phyloP scores from a whole-genome alignment of 2,888 invertebrate genomes.

The Hyposoter didymator region DNA sequence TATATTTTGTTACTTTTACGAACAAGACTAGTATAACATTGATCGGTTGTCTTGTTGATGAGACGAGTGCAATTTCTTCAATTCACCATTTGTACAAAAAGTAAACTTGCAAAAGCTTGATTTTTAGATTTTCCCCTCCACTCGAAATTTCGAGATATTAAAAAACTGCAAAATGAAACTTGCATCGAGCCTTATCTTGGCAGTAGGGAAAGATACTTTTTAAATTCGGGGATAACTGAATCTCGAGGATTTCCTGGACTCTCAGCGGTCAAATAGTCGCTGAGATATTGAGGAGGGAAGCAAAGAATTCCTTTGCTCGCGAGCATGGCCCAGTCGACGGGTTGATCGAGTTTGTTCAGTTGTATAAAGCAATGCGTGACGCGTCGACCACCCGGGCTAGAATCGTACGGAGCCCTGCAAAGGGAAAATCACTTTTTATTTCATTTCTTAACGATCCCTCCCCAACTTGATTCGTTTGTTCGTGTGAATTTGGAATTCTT shows the following conservation, averaged over 20 bases:
- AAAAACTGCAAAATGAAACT: too few relatives aligned
- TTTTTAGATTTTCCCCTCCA: neutral
- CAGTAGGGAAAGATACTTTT: slow-evolving; percentile 80
- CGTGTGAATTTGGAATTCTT: slow-evolving; percentile 74
- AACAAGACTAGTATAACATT: slow-evolving; percentile 28
- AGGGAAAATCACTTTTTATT: neutral
- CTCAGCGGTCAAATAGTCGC: slow-evolving; percentile 85
- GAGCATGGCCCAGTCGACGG: slow-evolving; percentile 86
- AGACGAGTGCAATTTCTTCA: neutral
- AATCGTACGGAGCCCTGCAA: slow-evolving; percentile 81
- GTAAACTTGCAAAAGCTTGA: neutral
- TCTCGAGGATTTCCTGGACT: slow-evolving; percentile 77
- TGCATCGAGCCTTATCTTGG: slow-evolving; percentile 72
- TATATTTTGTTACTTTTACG: slow-evolving; percentile 34
- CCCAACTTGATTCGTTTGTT: neutral
- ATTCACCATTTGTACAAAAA: slow-evolving; percentile 15
- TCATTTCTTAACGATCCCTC: neutral
- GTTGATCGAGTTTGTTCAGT: slow-evolving; percentile 84
- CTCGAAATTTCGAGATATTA: neutral
- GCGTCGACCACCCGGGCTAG: slow-evolving; percentile 79
- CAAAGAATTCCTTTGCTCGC: slow-evolving; percentile 86
- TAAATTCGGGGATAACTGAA: slow-evolving; percentile 80
- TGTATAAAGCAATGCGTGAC: slow-evolving; percentile 91
- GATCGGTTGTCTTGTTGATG: neutral
- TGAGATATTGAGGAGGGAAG: slow-evolving; percentile 88